phyloP scores from a whole-genome alignment of 2,888 invertebrate species.

The Desoria tigrina region DNA sequence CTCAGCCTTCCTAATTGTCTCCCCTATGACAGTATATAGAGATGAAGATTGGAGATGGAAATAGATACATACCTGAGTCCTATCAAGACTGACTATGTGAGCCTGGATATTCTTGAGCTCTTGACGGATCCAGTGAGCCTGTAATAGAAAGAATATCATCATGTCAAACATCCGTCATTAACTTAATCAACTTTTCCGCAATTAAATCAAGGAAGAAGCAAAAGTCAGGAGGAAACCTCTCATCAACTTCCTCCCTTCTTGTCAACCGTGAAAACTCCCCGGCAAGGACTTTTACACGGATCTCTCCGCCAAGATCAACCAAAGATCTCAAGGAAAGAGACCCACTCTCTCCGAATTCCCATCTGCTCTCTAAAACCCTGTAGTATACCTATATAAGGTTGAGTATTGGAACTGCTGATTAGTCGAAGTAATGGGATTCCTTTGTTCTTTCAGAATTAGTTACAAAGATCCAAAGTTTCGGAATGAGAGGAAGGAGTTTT shows the following conservation, averaged over 20 bases:
- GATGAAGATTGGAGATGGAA: too few relatives aligned
- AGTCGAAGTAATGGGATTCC: conserved; percentile 8
- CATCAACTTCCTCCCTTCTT: conserved; percentile 9
- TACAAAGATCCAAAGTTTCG: not conserved
- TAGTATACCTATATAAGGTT: too few relatives aligned
- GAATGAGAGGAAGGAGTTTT: not conserved
- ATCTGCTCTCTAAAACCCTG: not conserved
- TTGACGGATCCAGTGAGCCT: too few relatives aligned
- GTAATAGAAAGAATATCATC: not conserved
- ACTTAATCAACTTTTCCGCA: conserved; percentile 12
- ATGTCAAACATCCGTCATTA: conserved; percentile 10
- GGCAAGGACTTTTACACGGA: not conserved
- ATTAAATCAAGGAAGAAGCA: conserved; percentile 5
- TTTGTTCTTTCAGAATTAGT: conserved; percentile 8
- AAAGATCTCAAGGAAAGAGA: not conserved
- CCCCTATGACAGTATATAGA: too few relatives aligned
- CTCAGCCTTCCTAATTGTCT: too few relatives aligned
- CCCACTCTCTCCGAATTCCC: not conserved
- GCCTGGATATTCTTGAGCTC: too few relatives aligned
- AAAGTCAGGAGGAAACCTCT: conserved; percentile 12
- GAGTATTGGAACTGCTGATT: conserved; percentile 1
- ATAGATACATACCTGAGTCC: too few relatives aligned
- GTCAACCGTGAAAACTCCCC: conserved; percentile 11
- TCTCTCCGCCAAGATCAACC: too few relatives aligned
- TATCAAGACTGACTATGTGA: too few relatives aligned